Evolutionary conservation across 2,797 vertebrate genomes (phyloP).

Genomic region (Geotrypetes seraphini): DNA sequence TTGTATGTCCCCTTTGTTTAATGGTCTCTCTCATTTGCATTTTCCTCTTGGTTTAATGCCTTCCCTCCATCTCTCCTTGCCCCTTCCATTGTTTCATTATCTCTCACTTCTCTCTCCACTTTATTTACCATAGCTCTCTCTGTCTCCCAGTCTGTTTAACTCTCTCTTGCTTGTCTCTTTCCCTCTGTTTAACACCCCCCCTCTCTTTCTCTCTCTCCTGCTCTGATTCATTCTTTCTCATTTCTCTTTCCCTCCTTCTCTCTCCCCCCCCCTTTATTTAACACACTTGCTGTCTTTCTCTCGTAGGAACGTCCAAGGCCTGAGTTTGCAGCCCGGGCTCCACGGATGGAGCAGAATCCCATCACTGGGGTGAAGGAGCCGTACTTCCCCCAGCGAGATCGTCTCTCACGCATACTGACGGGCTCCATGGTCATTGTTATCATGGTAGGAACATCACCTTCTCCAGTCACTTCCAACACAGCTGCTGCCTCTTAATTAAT

Average conservation of each 20-base stretch:
- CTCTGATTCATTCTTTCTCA: neutral
- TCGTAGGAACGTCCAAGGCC: conserved; percentile 58
- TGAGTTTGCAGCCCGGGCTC: conserved; percentile 63
- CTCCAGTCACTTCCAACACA: too few relatives aligned
- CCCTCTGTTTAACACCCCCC: too few relatives aligned
- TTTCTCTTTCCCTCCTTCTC: too few relatives aligned
- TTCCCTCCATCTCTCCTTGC: neutral
- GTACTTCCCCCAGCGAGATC: conserved; percentile 52
- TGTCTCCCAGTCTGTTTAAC: too few relatives aligned
- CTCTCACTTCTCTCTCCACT: too few relatives aligned
- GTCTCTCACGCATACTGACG: conserved; percentile 56
- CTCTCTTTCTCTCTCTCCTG: neutral
- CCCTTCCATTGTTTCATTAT: neutral
- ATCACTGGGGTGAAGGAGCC: conserved; percentile 67
- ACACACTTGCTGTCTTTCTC: neutral
- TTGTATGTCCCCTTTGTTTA: too few relatives aligned
- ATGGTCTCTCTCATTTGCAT: too few relatives aligned
- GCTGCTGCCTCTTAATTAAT: too few relatives aligned
- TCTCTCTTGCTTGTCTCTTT: too few relatives aligned
- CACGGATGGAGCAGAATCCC: conserved; percentile 60
- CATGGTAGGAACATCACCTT: conserved; percentile 48
- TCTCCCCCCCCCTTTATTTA: neutral
- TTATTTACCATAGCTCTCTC: too few relatives aligned
- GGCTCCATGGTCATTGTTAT: conserved; percentile 67
- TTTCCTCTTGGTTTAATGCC: neutral